Percentiles rank a stretch among this genome's conserved stretches.
Evolutionary conservation across 1,140 invertebrate species (phyloP).

Genomic region (Atta cephalotes): DNA sequence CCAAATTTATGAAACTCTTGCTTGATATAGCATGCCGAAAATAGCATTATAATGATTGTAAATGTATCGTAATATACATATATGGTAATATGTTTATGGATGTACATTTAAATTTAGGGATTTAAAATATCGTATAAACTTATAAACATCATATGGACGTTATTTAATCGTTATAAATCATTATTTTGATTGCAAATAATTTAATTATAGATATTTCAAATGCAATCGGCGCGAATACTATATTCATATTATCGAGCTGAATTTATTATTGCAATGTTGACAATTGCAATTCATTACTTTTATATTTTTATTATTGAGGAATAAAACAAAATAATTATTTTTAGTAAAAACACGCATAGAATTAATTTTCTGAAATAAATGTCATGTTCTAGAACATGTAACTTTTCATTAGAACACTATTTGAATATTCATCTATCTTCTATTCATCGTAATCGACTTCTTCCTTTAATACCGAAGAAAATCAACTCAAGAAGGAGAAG

Average conservation of each 20-base stretch:
- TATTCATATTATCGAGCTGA: neutral
- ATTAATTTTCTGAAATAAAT: neutral
- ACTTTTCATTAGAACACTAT: neutral
- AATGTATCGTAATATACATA: neutral
- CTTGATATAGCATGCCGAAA: neutral
- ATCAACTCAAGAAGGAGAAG: neutral
- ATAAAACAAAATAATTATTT: neutral
- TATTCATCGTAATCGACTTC: neutral
- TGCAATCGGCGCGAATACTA: neutral
- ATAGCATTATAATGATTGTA: constrained; percentile 15
- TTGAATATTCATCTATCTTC: neutral
- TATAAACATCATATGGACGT: constrained; percentile 26
- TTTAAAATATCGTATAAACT: neutral
- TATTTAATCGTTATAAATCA: neutral
- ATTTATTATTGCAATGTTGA: no score
- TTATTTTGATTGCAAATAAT: constrained; percentile 33
- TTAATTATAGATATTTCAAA: neutral
- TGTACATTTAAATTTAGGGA: neutral
- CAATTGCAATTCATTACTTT: constrained; percentile 7
- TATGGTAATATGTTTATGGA: neutral
- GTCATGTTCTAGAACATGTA: neutral
- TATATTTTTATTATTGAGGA: neutral
- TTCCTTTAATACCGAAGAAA: neutral
- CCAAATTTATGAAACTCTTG: neutral
- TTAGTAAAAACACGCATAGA: neutral